Evolutionary conservation across 2,888 invertebrate species (phyloP).

Genomic region (Philopedon plagiatum): DNA sequence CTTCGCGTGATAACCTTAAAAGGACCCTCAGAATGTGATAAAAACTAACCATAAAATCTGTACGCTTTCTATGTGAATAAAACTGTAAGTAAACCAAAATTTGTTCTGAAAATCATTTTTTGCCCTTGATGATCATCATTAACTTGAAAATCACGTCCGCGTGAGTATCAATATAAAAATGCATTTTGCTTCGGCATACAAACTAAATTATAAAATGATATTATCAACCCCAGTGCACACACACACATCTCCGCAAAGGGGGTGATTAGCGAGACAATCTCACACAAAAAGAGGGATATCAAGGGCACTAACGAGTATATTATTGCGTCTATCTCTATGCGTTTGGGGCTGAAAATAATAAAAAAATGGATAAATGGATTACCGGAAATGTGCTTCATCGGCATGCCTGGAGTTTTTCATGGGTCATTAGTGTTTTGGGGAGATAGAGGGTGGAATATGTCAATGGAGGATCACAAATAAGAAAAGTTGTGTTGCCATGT

Average conservation of each 20-base stretch:
- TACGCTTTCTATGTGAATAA: no score
- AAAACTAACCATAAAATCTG: no score
- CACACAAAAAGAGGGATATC: constrained; percentile 42
- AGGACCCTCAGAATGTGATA: no score
- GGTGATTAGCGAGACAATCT: constrained; percentile 42
- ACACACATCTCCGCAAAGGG: constrained; percentile 16
- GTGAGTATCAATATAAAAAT: neutral
- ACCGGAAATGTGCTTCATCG: constrained; percentile 25
- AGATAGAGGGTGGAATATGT: neutral
- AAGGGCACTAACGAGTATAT: constrained; percentile 45
- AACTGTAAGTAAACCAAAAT: no score
- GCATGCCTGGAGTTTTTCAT: constrained; percentile 24
- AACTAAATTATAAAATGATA: constrained; percentile 42
- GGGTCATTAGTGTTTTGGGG: constrained; percentile 23
- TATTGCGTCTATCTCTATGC: constrained; percentile 45
- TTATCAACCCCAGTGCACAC: constrained; percentile 33
- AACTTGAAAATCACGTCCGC: no score
- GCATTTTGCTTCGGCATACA: constrained; percentile 6
- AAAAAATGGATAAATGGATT: constrained; percentile 43
- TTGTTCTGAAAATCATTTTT: no score
- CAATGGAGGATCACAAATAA: neutral
- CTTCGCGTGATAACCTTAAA: no score
- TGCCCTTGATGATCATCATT: no score
- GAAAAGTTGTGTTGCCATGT: no score
- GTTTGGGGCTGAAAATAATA: constrained; percentile 39